These are phyloP conservation scores for Dryococelus australis DNA, from an alignment of 2,888 invertebrate species.

Conservation along the genomic window DNA sequence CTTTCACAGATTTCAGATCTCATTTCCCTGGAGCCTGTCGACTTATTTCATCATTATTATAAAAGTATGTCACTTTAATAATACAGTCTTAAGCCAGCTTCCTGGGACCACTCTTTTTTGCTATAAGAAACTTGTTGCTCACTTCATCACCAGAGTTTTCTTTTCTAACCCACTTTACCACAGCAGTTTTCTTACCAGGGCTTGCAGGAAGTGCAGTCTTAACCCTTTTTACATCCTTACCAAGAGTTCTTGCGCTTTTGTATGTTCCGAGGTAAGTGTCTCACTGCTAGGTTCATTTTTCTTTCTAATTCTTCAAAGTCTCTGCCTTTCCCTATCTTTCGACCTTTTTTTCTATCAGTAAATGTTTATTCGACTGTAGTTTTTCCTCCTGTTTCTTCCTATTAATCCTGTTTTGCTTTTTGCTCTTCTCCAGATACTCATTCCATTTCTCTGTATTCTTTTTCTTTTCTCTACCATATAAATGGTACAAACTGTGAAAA, in stretches of 20 bases:
- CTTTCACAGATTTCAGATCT: conserved; percentile 1
- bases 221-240: background rate
- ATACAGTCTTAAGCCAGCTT: background rate
- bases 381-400: background rate
- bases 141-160: background rate
- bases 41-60: background rate
- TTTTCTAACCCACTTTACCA: background rate
- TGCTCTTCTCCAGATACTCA: background rate
- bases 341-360: background rate
- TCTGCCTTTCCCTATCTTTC: background rate
- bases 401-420: background rate
- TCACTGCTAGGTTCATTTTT: no score
- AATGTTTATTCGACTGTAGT: background rate
- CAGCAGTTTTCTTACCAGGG: background rate
- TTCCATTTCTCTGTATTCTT: background rate
- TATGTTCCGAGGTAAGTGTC: background rate
- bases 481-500: no score
- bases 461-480: background rate
- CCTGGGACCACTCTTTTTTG: no score
- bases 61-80: background rate
- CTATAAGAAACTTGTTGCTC: background rate
- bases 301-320: background rate
- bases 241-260: background rate
- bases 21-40: conserved; percentile 6
- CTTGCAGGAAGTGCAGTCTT: no score